Percentiles rank a stretch among this genome's conserved stretches.
Evolutionary conservation across 2,888 invertebrate genomes (phyloP).

Genomic region (Notodonta dromedarius): DNA sequence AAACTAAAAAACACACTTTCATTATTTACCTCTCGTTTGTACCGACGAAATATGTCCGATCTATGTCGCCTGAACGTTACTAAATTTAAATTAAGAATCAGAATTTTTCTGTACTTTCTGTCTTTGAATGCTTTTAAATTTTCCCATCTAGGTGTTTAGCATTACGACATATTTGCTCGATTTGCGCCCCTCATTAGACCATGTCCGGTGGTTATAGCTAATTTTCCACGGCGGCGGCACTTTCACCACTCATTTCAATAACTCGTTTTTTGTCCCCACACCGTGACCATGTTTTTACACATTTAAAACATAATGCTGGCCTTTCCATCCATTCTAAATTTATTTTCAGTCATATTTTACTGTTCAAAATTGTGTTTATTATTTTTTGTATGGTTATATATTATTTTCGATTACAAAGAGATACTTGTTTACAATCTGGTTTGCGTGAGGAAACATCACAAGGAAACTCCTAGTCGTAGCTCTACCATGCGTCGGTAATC

Average conservation of each 20-base stretch:
- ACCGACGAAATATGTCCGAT: too few relatives aligned
- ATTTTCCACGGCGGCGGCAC: conserved; percentile 1
- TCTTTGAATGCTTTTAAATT: not conserved
- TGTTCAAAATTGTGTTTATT: not conserved
- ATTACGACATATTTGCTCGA: not conserved
- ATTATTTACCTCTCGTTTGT: too few relatives aligned
- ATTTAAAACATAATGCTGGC: not conserved
- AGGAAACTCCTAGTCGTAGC: too few relatives aligned
- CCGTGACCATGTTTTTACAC: not conserved
- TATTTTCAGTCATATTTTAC: too few relatives aligned
- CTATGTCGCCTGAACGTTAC: too few relatives aligned
- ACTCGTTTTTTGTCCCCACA: not conserved
- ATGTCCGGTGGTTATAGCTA: not conserved
- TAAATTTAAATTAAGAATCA: too few relatives aligned
- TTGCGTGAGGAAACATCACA: too few relatives aligned
- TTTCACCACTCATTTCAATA: conserved; percentile 1
- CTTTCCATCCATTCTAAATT: not conserved
- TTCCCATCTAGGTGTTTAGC: not conserved
- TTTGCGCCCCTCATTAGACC: not conserved
- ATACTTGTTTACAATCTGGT: too few relatives aligned
- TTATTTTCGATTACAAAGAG: not conserved
- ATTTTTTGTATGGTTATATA: not conserved
- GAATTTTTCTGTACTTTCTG: too few relatives aligned
- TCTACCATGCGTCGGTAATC: too few relatives aligned
- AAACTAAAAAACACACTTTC: too few relatives aligned